A percentile compares a stretch with the other conserved stretches of the same genome.
These are phyloP conservation scores for Cynoglossus semilaevis DNA, from an alignment of 2,113 vertebrate genomes.

Conservation along the genomic window DNA sequence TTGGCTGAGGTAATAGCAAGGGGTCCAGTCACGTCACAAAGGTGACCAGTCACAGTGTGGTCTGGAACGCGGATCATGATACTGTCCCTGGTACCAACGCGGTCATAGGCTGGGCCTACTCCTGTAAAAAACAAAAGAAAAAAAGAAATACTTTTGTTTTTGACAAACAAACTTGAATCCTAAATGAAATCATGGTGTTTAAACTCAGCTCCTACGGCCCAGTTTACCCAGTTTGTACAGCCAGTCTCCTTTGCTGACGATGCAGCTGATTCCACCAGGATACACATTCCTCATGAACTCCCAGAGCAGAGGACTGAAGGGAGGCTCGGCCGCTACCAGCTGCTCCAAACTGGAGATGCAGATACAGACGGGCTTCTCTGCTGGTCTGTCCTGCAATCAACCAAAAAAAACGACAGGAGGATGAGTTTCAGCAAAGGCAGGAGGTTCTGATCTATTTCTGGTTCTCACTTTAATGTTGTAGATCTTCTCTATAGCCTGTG, in stretches of 20 bases:
- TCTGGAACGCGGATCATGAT: constrained; percentile 92
- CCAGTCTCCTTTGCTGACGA: constrained; percentile 88
- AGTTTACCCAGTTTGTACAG: constrained; percentile 80
- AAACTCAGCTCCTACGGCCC: background rate
- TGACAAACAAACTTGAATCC: background rate
- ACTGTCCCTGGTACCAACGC: constrained; percentile 86
- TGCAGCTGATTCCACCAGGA: constrained; percentile 87
- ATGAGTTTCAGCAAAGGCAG: background rate
- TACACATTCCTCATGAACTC: constrained; percentile 89
- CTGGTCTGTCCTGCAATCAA: constrained; percentile 80
- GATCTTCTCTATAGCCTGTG: constrained; percentile 84
- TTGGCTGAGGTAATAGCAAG: constrained; percentile 89
- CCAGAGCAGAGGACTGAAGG: constrained; percentile 87
- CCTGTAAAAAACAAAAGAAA: constrained; percentile 57
- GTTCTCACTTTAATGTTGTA: constrained; percentile 85
- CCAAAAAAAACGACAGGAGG: constrained; percentile 13
- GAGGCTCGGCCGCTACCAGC: constrained; percentile 79
- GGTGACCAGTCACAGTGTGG: constrained; percentile 81
- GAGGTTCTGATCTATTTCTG: background rate
- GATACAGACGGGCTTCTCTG: constrained; percentile 88
- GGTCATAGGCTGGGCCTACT: constrained; percentile 82
- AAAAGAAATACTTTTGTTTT: background rate
- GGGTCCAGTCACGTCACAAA: constrained; percentile 85
- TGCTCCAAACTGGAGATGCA: constrained; percentile 88
- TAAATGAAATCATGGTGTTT: background rate